These are phyloP conservation scores for Pseudorhombus dupliciocellatus DNA, from an alignment of 2,113 vertebrate genomes.

Conservation along the genomic window DNA sequence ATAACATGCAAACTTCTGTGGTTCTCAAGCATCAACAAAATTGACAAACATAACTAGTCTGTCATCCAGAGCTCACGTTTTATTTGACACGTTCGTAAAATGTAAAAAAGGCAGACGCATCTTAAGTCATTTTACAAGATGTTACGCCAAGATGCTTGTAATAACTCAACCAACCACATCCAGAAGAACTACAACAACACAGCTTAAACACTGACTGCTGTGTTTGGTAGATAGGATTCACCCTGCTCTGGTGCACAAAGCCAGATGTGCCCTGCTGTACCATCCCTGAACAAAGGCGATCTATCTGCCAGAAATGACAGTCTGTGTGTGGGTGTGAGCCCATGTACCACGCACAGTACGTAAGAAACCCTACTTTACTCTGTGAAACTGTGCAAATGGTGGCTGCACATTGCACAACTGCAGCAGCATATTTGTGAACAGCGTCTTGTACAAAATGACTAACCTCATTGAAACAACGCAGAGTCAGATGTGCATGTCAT, in stretches of 20 bases:
- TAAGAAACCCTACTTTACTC: slow-evolving; percentile 19
- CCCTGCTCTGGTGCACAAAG: slow-evolving; percentile 49
- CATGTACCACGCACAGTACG: slow-evolving; percentile 19
- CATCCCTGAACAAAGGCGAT: slow-evolving; percentile 69
- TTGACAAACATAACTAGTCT: background rate
- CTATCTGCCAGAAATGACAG: slow-evolving; percentile 58
- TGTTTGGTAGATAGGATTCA: slow-evolving; percentile 24
- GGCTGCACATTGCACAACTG: slow-evolving; percentile 8
- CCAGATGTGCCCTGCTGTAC: slow-evolving; percentile 67
- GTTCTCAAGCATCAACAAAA: slow-evolving; percentile 6
- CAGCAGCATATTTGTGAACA: slow-evolving; percentile 10
- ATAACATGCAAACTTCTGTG: slow-evolving; percentile 9
- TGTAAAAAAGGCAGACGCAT: background rate
- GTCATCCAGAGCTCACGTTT: background rate
- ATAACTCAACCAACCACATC: background rate
- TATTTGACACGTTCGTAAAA: background rate
- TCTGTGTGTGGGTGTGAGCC: slow-evolving; percentile 36
- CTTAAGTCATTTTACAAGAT: slow-evolving; percentile 1
- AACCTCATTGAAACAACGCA: background rate
- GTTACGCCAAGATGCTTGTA: background rate
- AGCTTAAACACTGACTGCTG: slow-evolving; percentile 5
- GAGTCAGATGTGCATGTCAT: slow-evolving; percentile 25
- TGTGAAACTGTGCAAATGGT: slow-evolving; percentile 10
- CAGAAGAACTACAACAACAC: slow-evolving; percentile 1
- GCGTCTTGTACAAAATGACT: slow-evolving; percentile 30